Evolutionary conservation across 2,797 vertebrate species (phyloP), one percentile per base, ranked within the genome.

Genomic region (Galagoides demidoff): DNA sequence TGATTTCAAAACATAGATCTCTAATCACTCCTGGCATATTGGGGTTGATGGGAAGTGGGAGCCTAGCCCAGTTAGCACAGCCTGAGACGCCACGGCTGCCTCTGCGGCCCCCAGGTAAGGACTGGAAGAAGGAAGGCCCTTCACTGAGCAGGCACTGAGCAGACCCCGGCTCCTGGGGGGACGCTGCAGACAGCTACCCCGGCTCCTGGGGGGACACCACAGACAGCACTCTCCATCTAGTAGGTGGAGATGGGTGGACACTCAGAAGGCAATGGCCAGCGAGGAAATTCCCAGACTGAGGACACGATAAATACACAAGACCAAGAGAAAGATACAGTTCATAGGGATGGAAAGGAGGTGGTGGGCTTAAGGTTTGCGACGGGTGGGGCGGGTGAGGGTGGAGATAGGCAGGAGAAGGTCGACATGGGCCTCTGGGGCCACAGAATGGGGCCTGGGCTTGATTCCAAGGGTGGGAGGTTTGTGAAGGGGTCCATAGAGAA

Each of bases 11-110:
- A 59, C 34, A 25, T 14, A 31, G 78, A 78, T 85, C 64, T 79
- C 64, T 63, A 92, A 66, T 92, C 64, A 89, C 34, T 25, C 66
- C 45, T 45, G 45, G 19, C 39, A 49, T 81, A 64, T 94, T 92
- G 85, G 55, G 23, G 37, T 31, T 12, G 34, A 43, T 63, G 64
- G 27, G 77, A 43, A 87, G 57, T n/a, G 61, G 85, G 55, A 57
- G 64, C 27, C 16, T 23, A 4, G 43, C 59, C 39, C 49, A 43
- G 39, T 43, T 20, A 70, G n/a, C 17, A 73, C 9, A 16, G 16
- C 31, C 49, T 20, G 29, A 19, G 19, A 29, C 20, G 68, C 13
- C 23, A 5, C 27, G 5, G 45, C 12, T 23, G 73, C 68, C 66
- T 27, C 17, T 0, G 57, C 22, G 2, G 61, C 17, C 19, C 29